Base-by-base conservation (phyloP, 2,797 vertebrate genomes). In the Aselliscus stoliczkanus region DNA sequence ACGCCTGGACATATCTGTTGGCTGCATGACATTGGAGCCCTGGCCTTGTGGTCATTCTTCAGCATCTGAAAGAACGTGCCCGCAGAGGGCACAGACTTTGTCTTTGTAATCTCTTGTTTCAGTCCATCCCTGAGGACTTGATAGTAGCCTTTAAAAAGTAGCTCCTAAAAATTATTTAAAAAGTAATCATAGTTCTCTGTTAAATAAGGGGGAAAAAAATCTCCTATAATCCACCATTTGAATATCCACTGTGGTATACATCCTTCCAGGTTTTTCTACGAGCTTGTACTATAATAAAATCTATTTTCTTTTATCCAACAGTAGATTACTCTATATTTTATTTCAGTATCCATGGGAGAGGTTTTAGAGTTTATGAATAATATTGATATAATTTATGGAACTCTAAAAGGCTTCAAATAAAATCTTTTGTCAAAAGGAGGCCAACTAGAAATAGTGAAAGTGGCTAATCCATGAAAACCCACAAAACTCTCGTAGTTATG, bases 361-460 rank as follows among this genome's bases (percentile, higher is more conserved):
- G 34, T 44, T 75, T 90, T 89, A 88, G 76, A 81, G n/a, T 73
- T 88, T 54, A 69, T 89, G 27, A 65, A 44, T 91, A 67, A 96
- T 89, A 34, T 17, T 44, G 64, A n/a, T 73, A 42, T 17, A 25
- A 65, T 81, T 81, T 90, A 52, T n/a, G 25, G 77, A 94, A 92
- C 39, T 90, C 83, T 69, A 69, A 76, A 87, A 72, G 77, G 7
- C 56, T 90, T n/a, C 50, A 75, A 14, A 47, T 64, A 82, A 82
- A 50, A 31, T 69, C n/a, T 69, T 79, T 82, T 88, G 42, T 77
- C 69, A 88, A 58, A 64, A 73, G n/a, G 69, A 84, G 79, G 25
- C 69, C 70, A 75, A 4, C 27, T 58, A 60, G 62, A 93, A 82
- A 42, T 62, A 75, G 52, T 21, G 67, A 34, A 54, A 25, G 23